Percentiles rank a stretch among this genome's conserved stretches.
These are phyloP conservation scores for Drosophila melanocephala DNA, from an alignment of 2,888 invertebrate genomes.

Conservation along the genomic window DNA sequence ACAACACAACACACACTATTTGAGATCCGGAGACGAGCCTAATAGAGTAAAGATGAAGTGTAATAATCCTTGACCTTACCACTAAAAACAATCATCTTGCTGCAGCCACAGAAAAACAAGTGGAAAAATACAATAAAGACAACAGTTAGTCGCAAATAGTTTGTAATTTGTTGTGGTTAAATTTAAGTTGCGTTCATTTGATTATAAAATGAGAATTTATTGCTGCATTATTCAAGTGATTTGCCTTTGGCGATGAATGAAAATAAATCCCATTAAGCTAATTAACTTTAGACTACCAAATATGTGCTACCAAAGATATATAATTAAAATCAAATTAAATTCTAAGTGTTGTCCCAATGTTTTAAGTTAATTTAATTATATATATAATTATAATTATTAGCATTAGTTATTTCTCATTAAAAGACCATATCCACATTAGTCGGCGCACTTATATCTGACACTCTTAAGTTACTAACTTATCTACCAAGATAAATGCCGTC, in stretches of 20 bases:
- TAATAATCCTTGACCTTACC: conserved; percentile 82
- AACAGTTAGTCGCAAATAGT: conserved; percentile 41
- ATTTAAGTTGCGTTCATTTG: conserved; percentile 15
- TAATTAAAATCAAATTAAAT: background rate
- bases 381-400: background rate
- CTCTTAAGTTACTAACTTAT: background rate
- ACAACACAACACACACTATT: conserved; percentile 2
- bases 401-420: background rate
- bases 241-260: background rate
- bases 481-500: background rate
- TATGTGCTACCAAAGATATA: background rate
- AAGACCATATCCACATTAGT: background rate
- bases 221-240: conserved; percentile 1
- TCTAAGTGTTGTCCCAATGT: background rate
- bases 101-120: conserved; percentile 33
- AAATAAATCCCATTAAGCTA: background rate
- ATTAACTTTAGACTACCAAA: background rate
- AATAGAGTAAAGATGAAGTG: conserved; percentile 81
- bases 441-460: background rate
- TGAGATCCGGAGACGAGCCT: conserved; percentile 49
- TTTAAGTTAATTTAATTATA: background rate
- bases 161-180: conserved; percentile 25
- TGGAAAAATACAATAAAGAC: conserved; percentile 30
- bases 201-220: conserved; percentile 5
- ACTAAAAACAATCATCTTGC: conserved; percentile 65